Evolutionary conservation across 2,888 invertebrate genomes (phyloP), one percentile per base, ranked within the genome.

Genomic region (Drosophila mettleri): DNA sequence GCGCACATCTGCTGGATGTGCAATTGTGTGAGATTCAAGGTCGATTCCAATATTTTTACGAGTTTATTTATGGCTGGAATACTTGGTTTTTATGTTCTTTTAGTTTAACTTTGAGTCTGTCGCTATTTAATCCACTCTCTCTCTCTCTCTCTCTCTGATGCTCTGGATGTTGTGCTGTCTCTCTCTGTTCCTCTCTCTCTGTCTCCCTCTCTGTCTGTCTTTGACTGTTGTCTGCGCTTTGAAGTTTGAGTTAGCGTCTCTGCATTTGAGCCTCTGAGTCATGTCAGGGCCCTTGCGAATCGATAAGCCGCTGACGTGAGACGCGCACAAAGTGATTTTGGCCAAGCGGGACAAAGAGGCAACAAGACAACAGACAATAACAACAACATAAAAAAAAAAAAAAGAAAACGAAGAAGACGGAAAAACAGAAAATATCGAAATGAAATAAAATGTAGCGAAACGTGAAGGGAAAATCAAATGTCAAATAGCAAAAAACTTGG

Each of bases 271-370:
- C 80, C 87, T 84, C 84, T 84, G 83, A 84, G 85, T 84, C 83
- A 84, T 80, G 72, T 75, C 74, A 57, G 62, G 67, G 72, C 64
- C 65, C 66, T 69, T 70, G 78, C 70, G 55, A 84, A 84, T 84
- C 83, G 78, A 84, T 84, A 88, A 88, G 63, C 64, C 57, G 68
- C 81, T 75, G 83, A 86, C 81, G 78, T 77, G 74, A 69, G 58
- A 68, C 62, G 76, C 67, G 52, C 49, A 53, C 71, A 61, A 53
- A 60, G 36, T 58, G 59, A 38, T 70, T 57, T 63, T 64, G 41
- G 54, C 57, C 53, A 67, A 69, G 34, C 61, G 27, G 38, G 31
- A 55, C 34, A 34, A 49, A 22, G 34, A 34, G 24, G 24, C 34
- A 27, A 27, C 51, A 36, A 51, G 51, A 69, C 55, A 41, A 57